phyloP scores from a whole-genome alignment of 2,797 vertebrate species.

The Peromyscus aztecus region DNA sequence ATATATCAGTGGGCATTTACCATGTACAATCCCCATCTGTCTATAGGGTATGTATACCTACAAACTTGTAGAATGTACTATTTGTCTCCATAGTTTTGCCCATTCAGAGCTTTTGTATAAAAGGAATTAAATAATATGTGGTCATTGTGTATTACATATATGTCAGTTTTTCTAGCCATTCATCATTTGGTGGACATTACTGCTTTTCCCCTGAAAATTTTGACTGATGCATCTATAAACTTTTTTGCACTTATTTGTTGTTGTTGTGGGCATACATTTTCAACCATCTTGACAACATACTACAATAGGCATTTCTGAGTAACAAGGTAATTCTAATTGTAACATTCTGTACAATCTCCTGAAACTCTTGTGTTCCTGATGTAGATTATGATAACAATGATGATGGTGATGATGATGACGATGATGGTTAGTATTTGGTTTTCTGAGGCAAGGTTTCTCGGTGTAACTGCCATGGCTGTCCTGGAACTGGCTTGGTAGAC shows the following conservation, averaged over 20 bases:
- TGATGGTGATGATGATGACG: not conserved
- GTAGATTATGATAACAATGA: not conserved
- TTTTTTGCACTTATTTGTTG: not conserved
- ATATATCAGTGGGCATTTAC: not conserved
- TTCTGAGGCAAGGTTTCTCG: not conserved
- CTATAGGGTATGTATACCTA: no score
- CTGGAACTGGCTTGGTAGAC: not conserved
- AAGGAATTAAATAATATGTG: not conserved
- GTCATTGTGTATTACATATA: not conserved
- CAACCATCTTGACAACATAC: not conserved
- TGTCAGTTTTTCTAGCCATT: not conserved
- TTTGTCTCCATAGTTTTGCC: not conserved
- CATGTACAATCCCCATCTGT: accelerated
- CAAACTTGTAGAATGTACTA: not conserved
- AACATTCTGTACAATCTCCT: not conserved
- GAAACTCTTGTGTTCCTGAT: not conserved
- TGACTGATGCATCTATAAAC: not conserved
- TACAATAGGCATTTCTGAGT: not conserved
- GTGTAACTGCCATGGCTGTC: not conserved
- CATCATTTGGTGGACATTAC: not conserved
- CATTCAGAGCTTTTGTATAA: not conserved
- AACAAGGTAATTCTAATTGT: not conserved
- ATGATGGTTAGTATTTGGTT: not conserved
- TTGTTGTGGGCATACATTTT: not conserved
- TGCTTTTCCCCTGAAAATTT: not conserved